These are phyloP conservation scores for Holothuria scabra DNA, from an alignment of 53 echinoderm and acorn worm species.

Conservation along the genomic window DNA sequence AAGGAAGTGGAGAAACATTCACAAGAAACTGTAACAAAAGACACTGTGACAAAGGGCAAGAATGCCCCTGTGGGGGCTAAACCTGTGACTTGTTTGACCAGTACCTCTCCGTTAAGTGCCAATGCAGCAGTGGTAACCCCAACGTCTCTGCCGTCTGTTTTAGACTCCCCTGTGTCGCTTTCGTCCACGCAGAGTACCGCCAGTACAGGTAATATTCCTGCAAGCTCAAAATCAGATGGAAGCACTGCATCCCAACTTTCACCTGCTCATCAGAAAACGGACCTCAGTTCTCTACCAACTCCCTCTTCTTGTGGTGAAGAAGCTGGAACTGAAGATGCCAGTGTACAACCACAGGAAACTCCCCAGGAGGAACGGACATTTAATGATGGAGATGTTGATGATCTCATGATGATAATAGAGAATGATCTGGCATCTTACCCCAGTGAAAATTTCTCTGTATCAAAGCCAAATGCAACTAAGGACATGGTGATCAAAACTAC, in stretches of 20 bases:
- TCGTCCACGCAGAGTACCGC: slow-evolving; percentile 37
- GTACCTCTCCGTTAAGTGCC: slow-evolving; percentile 28
- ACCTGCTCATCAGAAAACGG: slow-evolving; percentile 20
- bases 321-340: neutral
- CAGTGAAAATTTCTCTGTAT: neutral
- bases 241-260: slow-evolving; percentile 31
- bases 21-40: neutral
- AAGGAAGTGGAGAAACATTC: neutral
- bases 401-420: slow-evolving; percentile 40
- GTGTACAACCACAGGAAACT: neutral
- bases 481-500: neutral
- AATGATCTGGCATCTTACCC: slow-evolving; percentile 29
- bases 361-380: slow-evolving; percentile 4
- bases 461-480: neutral
- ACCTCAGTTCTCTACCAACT: slow-evolving; percentile 20
- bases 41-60: neutral
- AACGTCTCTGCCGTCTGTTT: slow-evolving; percentile 21
- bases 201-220: slow-evolving; percentile 40
- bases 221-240: neutral
- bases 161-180: slow-evolving; percentile 39
- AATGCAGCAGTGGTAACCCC: neutral
- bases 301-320: slow-evolving; percentile 45
- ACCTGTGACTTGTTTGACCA: neutral
- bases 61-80: too few species aligned
- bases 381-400: slow-evolving; percentile 39